phyloP scores from a whole-genome alignment of 2,113 vertebrate genomes.

The Microcebus jonahi region DNA sequence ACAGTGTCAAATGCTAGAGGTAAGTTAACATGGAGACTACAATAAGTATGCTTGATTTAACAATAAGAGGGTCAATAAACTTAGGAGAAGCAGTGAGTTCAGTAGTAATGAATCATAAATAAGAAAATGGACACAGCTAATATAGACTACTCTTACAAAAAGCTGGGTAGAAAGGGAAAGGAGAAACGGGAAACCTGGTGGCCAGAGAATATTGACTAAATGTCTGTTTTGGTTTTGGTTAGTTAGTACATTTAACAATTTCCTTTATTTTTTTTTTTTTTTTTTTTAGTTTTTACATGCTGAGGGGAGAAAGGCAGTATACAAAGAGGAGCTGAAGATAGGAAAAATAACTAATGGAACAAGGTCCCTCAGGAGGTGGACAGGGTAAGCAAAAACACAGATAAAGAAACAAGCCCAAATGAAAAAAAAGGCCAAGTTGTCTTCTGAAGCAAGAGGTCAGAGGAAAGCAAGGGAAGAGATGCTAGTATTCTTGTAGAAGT shows the following conservation, averaged over 20 bases:
- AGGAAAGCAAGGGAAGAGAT: neutral
- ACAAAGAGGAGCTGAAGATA: neutral
- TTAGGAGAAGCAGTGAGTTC: neutral
- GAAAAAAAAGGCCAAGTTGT: neutral
- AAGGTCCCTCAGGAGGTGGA: neutral
- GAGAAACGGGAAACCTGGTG: neutral
- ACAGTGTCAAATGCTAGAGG: neutral
- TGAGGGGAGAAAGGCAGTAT: neutral
- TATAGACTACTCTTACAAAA: neutral
- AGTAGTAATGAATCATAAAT: neutral
- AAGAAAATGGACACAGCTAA: neutral
- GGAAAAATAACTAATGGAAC: neutral
- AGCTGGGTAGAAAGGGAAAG: neutral
- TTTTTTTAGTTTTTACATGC: neutral
- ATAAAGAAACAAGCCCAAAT: neutral
- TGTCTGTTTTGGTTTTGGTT: neutral
- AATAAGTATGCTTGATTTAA: neutral
- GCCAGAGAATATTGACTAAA: neutral
- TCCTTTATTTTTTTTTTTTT: too few relatives aligned
- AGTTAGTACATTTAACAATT: neutral
- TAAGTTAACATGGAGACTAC: neutral
- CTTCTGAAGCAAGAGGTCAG: neutral
- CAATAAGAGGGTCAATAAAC: neutral
- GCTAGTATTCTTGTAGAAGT: neutral
- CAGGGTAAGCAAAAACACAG: neutral